Evolutionary conservation across 2,888 invertebrate species (phyloP).

Genomic region (Bugulina stolonifera): DNA sequence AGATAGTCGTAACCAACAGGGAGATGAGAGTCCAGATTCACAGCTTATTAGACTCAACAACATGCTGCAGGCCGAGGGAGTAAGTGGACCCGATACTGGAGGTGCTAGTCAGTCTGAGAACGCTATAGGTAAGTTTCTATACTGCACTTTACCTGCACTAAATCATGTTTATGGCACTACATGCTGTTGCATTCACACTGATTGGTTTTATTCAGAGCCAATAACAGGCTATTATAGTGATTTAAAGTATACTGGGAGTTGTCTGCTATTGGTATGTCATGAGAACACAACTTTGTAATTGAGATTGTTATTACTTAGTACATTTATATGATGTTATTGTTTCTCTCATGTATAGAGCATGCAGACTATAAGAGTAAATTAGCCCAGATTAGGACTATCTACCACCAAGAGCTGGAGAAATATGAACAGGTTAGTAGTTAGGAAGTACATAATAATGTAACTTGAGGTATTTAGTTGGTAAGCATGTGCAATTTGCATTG

Average conservation of each 20-base stretch:
- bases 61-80: conserved; percentile 91
- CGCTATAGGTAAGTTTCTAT: conserved; percentile 36
- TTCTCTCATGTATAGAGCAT: conserved; percentile 77
- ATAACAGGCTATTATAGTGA: too few species aligned
- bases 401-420: conserved; percentile 97
- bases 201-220: too few species aligned
- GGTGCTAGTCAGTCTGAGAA: conserved; percentile 49
- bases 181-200: too few species aligned
- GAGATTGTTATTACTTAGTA: background rate
- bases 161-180: too few species aligned
- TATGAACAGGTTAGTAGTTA: conserved; percentile 83
- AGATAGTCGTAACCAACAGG: conserved; percentile 90
- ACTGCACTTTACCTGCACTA: too few species aligned
- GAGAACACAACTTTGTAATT: too few species aligned
- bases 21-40: conserved; percentile 96
- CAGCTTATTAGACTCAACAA: conserved; percentile 97
- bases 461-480: too few species aligned
- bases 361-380: conserved; percentile 98
- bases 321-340: background rate
- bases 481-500: too few species aligned
- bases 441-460: too few species aligned
- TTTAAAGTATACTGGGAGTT: too few species aligned
- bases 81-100: conserved; percentile 53
- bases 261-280: too few species aligned
- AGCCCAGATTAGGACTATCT: conserved; percentile 95